phyloP scores from a whole-genome alignment of 2,797 vertebrate species.

The Liasis olivaceus region DNA sequence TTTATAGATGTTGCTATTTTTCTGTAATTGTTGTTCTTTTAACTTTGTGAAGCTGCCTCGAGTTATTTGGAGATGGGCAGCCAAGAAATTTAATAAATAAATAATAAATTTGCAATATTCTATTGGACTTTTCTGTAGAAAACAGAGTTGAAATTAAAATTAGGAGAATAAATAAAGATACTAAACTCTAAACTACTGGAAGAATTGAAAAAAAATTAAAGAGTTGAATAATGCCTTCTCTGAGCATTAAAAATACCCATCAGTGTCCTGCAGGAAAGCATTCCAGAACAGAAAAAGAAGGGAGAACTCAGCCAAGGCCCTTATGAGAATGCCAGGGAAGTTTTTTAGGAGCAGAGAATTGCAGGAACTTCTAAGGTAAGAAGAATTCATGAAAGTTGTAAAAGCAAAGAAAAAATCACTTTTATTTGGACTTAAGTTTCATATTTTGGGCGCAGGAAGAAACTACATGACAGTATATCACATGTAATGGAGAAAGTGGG shows the following conservation, averaged over 20 bases:
- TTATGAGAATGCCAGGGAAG: not conserved
- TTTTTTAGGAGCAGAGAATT: not conserved
- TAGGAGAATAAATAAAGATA: not conserved
- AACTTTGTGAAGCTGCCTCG: too few species aligned
- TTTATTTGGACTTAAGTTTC: too few species aligned
- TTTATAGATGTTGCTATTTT: too few species aligned
- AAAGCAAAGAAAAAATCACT: not conserved
- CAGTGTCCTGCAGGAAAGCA: not conserved
- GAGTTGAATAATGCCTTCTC: not conserved
- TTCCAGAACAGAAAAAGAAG: not conserved
- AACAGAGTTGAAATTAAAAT: not conserved
- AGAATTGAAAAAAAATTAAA: slow-evolving; percentile 7
- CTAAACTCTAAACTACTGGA: slow-evolving; percentile 11
- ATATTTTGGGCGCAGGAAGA: not conserved
- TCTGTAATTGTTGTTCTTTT: too few species aligned
- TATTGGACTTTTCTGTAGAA: not conserved
- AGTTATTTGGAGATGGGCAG: too few species aligned
- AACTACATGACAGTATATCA: not conserved
- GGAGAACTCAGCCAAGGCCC: not conserved
- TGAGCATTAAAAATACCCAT: not conserved
- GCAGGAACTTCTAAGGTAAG: not conserved
- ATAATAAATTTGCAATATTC: not conserved
- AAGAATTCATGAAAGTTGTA: not conserved
- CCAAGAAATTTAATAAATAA: too few species aligned
- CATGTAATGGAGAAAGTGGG: not conserved